Conservation (phyloP, 2,113 vertebrate species). For the Pionites leucogaster region DNA sequence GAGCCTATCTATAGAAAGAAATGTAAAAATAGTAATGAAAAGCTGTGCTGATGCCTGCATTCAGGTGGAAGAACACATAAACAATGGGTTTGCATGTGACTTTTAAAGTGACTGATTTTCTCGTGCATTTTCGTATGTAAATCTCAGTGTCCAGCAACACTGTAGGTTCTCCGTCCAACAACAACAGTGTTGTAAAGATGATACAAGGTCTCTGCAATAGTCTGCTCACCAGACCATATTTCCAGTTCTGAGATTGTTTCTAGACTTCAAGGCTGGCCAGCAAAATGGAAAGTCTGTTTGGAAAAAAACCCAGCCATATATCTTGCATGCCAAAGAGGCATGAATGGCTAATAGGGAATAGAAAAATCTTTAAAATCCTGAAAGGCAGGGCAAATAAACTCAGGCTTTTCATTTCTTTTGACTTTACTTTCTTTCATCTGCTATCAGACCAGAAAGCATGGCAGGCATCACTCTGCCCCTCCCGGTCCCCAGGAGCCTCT, state of each 20-base stretch:
- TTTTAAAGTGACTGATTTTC: background rate
- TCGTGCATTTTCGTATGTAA: background rate
- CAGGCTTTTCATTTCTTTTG: background rate
- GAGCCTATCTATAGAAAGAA: background rate
- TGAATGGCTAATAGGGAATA: background rate
- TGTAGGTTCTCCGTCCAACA: background rate
- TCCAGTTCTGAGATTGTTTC: background rate
- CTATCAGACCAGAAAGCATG: background rate
- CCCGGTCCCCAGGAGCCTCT: background rate
- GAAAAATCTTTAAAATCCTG: background rate
- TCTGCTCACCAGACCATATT: background rate
- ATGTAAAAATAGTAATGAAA: background rate
- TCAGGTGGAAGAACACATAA: background rate
- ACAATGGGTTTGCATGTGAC: background rate
- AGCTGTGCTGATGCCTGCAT: background rate
- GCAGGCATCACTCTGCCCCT: fast-evolving
- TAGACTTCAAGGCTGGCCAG: constrained; percentile 6
- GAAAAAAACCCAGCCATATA: background rate
- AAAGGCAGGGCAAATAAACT: background rate
- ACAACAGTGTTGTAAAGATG: background rate
- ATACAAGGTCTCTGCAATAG: background rate
- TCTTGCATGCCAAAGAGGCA: background rate
- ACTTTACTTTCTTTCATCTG: background rate
- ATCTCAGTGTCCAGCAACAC: background rate
- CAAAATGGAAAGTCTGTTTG: background rate